phyloP scores from a whole-genome alignment of 1,140 invertebrate species.

The Macrosteles quadrilineatus region DNA sequence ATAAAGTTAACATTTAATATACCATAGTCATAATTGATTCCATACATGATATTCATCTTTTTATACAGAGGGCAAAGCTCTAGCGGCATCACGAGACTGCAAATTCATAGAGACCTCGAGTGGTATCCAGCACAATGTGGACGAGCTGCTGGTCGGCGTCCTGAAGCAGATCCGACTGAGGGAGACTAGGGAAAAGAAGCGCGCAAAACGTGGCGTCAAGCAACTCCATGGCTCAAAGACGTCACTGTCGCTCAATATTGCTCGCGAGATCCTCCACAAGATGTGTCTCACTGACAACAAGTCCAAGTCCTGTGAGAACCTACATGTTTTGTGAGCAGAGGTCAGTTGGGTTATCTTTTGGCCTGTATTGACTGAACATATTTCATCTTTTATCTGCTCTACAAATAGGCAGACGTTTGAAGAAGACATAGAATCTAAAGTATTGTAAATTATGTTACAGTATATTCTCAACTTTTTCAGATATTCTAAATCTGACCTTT shows the following conservation, averaged over 20 bases:
- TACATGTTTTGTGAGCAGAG: conserved; percentile 71
- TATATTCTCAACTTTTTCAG: too few relatives aligned
- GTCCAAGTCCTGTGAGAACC: conserved; percentile 89
- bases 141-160: conserved; percentile 85
- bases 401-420: too few relatives aligned
- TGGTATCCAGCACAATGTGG: conserved; percentile 89
- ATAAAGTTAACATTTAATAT: too few relatives aligned
- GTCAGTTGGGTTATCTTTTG: too few relatives aligned
- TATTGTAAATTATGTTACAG: too few relatives aligned
- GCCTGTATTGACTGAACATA: too few relatives aligned
- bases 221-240: conserved; percentile 67
- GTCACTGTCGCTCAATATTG: conserved; percentile 71
- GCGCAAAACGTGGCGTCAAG: conserved; percentile 50
- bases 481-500: too few relatives aligned
- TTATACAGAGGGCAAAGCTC: conserved; percentile 86
- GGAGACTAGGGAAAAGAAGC: conserved; percentile 67
- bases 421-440: too few relatives aligned
- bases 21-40: too few relatives aligned
- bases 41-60: too few relatives aligned
- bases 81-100: conserved; percentile 82
- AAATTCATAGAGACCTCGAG: conserved; percentile 93
- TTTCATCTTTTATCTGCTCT: too few relatives aligned
- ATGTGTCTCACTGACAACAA: conserved; percentile 85
- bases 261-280: conserved; percentile 78
- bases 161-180: conserved; percentile 80